Evolutionary conservation across 2,888 invertebrate genomes (phyloP).

Genomic region (Hartigia nigra): DNA sequence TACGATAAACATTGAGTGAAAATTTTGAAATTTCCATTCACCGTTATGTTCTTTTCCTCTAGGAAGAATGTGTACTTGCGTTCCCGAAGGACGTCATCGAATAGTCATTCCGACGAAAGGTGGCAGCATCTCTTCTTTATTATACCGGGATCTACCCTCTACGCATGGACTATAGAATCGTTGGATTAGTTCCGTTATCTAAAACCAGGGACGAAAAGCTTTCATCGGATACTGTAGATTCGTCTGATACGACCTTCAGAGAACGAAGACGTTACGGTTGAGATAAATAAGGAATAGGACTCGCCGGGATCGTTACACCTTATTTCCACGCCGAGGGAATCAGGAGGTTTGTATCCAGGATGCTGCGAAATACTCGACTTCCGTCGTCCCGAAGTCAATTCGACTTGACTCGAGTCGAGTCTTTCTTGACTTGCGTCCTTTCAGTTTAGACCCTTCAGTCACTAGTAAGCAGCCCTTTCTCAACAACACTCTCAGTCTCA

Average conservation of each 20-base stretch:
- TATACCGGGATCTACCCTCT: neutral
- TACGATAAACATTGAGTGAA: neutral
- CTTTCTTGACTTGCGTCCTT: neutral
- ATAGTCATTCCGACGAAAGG: neutral
- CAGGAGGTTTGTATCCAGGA: neutral
- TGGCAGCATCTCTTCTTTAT: neutral
- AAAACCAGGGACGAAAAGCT: neutral
- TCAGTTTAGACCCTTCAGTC: neutral
- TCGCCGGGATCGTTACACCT: conserved; percentile 25
- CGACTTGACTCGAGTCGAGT: neutral
- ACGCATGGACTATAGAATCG: neutral
- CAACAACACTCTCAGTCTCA: neutral
- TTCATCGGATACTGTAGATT: neutral
- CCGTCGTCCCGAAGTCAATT: neutral
- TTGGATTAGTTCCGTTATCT: neutral
- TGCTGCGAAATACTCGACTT: neutral
- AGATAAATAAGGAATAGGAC: conserved; percentile 25
- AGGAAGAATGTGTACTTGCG: neutral
- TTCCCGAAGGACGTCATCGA: neutral
- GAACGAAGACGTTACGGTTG: conserved; percentile 18
- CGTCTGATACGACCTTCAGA: conserved; percentile 1
- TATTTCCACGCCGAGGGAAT: conserved; percentile 19
- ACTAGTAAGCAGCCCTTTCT: neutral
- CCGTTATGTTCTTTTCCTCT: neutral
- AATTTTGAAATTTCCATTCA: neutral